Percentiles rank a stretch among this genome's conserved stretches.
These are phyloP conservation scores for Aldrovandia affinis DNA, from an alignment of 2,797 vertebrate species.

Conservation along the genomic window DNA sequence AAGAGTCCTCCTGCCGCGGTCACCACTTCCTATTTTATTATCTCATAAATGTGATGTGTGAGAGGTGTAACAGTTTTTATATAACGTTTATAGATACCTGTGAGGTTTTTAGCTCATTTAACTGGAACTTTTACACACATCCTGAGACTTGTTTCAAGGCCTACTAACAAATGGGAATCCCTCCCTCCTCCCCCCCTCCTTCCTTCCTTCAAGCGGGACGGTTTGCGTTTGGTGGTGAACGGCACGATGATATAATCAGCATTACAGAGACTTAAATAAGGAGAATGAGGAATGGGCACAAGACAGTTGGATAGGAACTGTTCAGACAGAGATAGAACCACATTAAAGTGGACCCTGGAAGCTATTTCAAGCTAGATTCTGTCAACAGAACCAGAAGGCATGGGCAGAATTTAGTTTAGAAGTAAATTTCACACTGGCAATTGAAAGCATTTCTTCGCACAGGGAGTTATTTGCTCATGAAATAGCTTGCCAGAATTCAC, in stretches of 20 bases:
- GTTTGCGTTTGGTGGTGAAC: neutral
- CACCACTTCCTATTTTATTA: neutral
- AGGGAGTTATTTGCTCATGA: neutral
- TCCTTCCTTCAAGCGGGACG: neutral
- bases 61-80: too few relatives aligned
- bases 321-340: neutral
- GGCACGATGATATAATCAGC: neutral
- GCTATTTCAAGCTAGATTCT: neutral
- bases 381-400: slow-evolving; percentile 16
- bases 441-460: neutral
- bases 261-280: neutral
- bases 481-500: neutral
- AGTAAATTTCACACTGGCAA: slow-evolving; percentile 3
- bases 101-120: neutral
- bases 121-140: neutral
- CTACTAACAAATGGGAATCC: neutral
- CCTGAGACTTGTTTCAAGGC: neutral
- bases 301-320: neutral
- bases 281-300: neutral
- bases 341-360: neutral
- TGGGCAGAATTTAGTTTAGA: neutral
- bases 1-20: neutral
- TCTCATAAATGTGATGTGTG: too few relatives aligned
- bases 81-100: neutral
- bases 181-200: neutral